phyloP scores from a whole-genome alignment of 2,888 invertebrate genomes.

The Heliconius charithonia region DNA sequence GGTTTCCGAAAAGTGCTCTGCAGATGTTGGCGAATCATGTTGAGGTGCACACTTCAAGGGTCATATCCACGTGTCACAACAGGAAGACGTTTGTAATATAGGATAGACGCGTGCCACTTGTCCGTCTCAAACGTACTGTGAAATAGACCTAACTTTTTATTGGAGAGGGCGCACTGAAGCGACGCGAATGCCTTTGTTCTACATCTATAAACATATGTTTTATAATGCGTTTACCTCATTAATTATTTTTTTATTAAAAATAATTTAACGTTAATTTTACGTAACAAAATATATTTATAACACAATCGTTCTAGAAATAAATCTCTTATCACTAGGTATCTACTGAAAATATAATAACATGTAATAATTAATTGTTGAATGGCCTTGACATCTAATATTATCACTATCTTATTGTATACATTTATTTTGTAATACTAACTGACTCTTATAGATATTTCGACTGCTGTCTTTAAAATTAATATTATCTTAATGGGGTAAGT shows the following conservation, averaged over 20 bases:
- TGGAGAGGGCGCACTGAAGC: slow-evolving; percentile 39
- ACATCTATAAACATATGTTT: slow-evolving; percentile 26
- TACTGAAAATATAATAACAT: neutral
- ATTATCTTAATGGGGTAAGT: slow-evolving; percentile 52
- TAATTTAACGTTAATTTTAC: neutral
- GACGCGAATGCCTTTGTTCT: slow-evolving; percentile 33
- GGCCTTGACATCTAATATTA: slow-evolving; percentile 27
- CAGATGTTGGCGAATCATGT: slow-evolving; percentile 71
- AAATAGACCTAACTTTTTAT: slow-evolving; percentile 69
- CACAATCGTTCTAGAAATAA: neutral
- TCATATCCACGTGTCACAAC: slow-evolving; percentile 72
- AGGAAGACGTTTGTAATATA: slow-evolving; percentile 68
- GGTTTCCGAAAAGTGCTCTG: slow-evolving; percentile 56
- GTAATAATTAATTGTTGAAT: neutral
- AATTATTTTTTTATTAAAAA: neutral
- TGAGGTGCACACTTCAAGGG: slow-evolving; percentile 46
- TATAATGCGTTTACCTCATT: neutral
- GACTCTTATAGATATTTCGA: slow-evolving; percentile 14
- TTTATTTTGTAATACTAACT: slow-evolving; percentile 33
- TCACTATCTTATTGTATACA: slow-evolving; percentile 9
- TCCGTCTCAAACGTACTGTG: slow-evolving; percentile 65
- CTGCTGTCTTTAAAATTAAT: slow-evolving; percentile 14
- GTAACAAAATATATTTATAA: neutral
- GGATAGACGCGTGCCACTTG: slow-evolving; percentile 74
- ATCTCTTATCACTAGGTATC: neutral